Percentiles rank a stretch among this genome's conserved stretches.
Evolutionary conservation across 1,140 invertebrate species (phyloP).

Genomic region (Acromyrmex echinatior): DNA sequence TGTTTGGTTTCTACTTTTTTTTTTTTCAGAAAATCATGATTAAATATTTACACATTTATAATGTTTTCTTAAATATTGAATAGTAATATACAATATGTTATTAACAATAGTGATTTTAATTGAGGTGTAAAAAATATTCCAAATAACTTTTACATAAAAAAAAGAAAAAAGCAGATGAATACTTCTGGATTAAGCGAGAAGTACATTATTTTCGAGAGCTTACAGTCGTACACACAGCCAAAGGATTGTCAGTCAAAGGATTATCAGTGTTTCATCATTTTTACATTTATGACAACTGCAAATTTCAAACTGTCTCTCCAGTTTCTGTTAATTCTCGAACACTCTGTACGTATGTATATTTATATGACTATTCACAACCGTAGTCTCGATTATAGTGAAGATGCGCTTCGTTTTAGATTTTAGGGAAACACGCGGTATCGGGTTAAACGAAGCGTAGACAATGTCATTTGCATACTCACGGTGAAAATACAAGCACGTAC

Average conservation of each 20-base stretch:
- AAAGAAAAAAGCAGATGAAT: no score
- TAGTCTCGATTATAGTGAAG: conserved; percentile 19
- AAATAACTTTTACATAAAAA: no score
- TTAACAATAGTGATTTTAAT: no score
- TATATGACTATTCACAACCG: not conserved
- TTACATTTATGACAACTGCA: not conserved
- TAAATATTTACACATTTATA: no score
- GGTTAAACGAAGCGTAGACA: conserved; percentile 50
- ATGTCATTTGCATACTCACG: conserved; percentile 43
- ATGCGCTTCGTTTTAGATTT: conserved; percentile 29
- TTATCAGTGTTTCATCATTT: not conserved
- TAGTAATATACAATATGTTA: no score
- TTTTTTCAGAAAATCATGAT: no score
- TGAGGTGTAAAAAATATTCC: no score
- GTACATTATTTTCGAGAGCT: not conserved
- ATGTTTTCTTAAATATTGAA: no score
- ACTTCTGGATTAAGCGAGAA: not conserved
- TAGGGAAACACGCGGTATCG: conserved; percentile 38
- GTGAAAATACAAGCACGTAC: conserved; percentile 21
- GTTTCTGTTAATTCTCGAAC: conserved; percentile 18
- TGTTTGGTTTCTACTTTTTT: no score
- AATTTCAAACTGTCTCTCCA: not conserved
- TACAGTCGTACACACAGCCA: not conserved
- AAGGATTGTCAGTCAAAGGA: not conserved
- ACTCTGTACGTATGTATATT: not conserved